Evolutionary conservation across 2,888 invertebrate genomes (phyloP), one percentile per base, ranked within the genome.

Genomic region (Fragum fragum): DNA sequence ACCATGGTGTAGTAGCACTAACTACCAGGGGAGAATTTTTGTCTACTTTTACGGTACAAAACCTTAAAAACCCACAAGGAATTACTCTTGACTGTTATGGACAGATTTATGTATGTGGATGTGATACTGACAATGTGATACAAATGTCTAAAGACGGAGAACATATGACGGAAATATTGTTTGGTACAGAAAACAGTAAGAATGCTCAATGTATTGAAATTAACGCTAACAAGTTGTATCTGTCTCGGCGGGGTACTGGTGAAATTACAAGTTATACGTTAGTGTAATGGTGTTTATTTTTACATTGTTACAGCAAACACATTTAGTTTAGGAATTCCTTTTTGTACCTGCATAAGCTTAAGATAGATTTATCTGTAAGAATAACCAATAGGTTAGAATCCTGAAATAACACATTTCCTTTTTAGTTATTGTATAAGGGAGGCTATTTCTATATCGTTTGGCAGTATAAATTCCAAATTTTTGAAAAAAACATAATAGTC

Each of bases 121-220:
- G 57, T 2, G 11, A 23, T 2, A 23, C 57, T 23, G 23, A 57
- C 23, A 57, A 57, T 57, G 57, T 57, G 3, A 57, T 57, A 23
- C 57, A 57, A 26, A 57, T 57, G 23, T 57, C 57, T 57, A n/a
- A 11, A 14, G 57, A 57, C 26, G 57, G 57, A 14, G 18, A 57
- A n/a, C 3, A 57, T 23, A n/a, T 26, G 3, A n/a, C 2, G 26
- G 57, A 57, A 57, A 57, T 57, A 1, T 23, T 57, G 26, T 9
- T 23, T 57, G 11, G 23, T 26, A n/a, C 7, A 6, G 26, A 26
- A n/a, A 57, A 6, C 9, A 23, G 57, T 57, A 23, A 57, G 14
- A 6, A 3, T 23, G 18, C 57, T 26, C 57, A 23, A 23, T 57
- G 57, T 57, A 23, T 57, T 1, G n/a, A 57, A 26, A 57, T 57